Evolutionary conservation across 2,888 invertebrate species (phyloP).

Genomic region (Exocentrus adspersus): DNA sequence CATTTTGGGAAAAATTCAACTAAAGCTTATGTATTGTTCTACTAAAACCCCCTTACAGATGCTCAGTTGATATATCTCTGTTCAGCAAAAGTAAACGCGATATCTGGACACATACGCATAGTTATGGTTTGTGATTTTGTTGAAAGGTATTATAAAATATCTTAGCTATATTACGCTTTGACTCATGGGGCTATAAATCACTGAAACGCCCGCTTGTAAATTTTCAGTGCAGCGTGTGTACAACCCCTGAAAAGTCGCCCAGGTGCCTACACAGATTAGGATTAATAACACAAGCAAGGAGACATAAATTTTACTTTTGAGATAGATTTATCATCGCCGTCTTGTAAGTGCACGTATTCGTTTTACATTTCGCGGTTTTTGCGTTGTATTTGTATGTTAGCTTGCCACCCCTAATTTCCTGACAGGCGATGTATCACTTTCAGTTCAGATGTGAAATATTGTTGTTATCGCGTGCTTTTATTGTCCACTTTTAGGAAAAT

Average conservation of each 20-base stretch:
- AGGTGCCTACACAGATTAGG: neutral
- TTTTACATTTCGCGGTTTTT: neutral
- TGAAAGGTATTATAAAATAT: neutral
- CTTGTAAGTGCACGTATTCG: neutral
- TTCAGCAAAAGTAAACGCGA: neutral
- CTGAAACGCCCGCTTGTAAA: neutral
- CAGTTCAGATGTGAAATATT: neutral
- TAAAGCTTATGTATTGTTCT: too few relatives aligned
- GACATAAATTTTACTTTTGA: neutral
- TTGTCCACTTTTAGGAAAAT: too few relatives aligned
- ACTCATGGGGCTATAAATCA: neutral
- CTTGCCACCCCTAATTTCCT: neutral
- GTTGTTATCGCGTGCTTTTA: neutral
- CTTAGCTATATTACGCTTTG: neutral
- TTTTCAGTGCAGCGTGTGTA: neutral
- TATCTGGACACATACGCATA: neutral
- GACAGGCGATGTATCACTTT: neutral
- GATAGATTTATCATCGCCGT: constrained; percentile 1
- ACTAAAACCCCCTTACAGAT: too few relatives aligned
- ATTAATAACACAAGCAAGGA: neutral
- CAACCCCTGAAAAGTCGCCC: neutral
- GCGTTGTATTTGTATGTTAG: neutral
- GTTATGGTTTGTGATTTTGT: neutral
- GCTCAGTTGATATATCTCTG: too few relatives aligned
- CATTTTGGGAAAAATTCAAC: too few relatives aligned